A percentile compares a stretch with the other conserved stretches of the same genome.
These are phyloP conservation scores for Scolopax rusticola DNA, from an alignment of 2,797 vertebrate genomes.

Conservation along the genomic window DNA sequence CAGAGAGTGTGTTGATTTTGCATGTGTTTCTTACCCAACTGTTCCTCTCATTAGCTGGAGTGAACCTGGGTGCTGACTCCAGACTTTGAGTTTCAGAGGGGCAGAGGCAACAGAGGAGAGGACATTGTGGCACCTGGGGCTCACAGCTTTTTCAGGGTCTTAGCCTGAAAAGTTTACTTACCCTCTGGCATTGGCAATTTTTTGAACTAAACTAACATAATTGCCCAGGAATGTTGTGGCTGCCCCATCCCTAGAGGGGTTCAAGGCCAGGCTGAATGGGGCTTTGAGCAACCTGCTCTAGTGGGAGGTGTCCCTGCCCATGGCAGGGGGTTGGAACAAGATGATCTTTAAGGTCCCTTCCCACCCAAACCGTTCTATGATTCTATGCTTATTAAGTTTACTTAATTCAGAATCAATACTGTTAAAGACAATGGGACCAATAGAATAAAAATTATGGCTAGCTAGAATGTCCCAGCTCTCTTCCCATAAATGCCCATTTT, in stretches of 20 bases:
- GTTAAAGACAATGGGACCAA: background rate
- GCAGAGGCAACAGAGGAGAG: background rate
- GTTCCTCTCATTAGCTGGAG: background rate
- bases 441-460: background rate
- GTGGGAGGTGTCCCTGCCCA: no score
- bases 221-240: no score
- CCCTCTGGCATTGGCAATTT: background rate
- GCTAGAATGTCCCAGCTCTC: background rate
- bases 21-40: background rate
- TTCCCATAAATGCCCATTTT: background rate
- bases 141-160: background rate
- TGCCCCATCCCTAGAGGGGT: no score
- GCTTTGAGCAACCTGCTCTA: no score
- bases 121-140: no score
- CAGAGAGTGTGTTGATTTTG: background rate
- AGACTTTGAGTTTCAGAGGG: background rate
- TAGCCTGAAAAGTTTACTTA: background rate
- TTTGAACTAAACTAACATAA: background rate
- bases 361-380: no score
- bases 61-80: background rate
- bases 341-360: no score
- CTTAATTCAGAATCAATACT: background rate
- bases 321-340: no score
- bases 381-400: background rate
- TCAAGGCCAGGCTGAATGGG: no score